phyloP scores from a whole-genome alignment of 2,888 invertebrate species.

The Tribolium freemani region DNA sequence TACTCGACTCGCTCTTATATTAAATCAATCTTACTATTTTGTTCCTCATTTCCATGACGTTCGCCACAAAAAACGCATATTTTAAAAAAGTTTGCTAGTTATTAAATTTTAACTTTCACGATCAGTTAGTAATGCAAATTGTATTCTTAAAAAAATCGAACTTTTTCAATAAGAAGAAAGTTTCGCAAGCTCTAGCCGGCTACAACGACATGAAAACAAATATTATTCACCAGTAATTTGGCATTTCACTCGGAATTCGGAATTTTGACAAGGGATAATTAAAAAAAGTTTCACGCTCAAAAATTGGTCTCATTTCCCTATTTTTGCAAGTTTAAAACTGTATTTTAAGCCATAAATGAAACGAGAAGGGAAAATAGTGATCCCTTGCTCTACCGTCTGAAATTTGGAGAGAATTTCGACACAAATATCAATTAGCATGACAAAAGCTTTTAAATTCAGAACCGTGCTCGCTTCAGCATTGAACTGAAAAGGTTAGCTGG shows the following conservation, averaged over 20 bases:
- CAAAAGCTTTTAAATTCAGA: not conserved
- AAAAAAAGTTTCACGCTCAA: not conserved
- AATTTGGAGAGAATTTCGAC: not conserved
- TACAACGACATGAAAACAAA: conserved; percentile 17
- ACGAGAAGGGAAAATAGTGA: not conserved
- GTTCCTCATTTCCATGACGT: conserved; percentile 32
- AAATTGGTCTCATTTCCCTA: not conserved
- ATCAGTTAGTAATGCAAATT: conserved; percentile 38
- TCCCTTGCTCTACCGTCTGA: not conserved
- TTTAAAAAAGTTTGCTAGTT: conserved; percentile 37
- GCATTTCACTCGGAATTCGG: not conserved
- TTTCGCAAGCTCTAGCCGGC: conserved; percentile 1
- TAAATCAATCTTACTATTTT: conserved; percentile 35
- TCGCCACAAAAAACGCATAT: conserved; percentile 34
- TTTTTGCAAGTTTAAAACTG: not conserved
- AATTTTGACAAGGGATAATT: not conserved
- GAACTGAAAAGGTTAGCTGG: not conserved
- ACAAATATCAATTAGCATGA: not conserved
- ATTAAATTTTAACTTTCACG: conserved; percentile 39
- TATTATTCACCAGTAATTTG: conserved; percentile 16
- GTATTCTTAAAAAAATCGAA: conserved; percentile 29
- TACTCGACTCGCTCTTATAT: conserved; percentile 24
- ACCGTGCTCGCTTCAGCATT: not conserved
- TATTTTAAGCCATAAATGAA: not conserved
- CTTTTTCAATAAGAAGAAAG: conserved; percentile 31